Evolutionary conservation across 2,888 invertebrate genomes (phyloP), one percentile per base, ranked within the genome.

Genomic region (Erebia aethiops): DNA sequence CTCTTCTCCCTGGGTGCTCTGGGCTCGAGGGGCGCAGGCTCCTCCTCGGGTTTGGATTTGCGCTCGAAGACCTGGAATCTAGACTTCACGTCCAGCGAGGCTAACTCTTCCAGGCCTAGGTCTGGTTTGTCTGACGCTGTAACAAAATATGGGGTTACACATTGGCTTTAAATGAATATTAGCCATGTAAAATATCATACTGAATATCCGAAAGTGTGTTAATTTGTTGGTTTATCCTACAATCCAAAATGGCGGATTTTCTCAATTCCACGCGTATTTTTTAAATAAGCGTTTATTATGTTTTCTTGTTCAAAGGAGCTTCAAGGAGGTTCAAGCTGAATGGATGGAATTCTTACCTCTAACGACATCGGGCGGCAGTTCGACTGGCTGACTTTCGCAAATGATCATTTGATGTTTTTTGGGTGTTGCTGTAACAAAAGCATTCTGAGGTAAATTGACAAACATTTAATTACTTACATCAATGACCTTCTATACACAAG

Each of bases 321-420:
- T n/a, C n/a, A n/a, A n/a, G n/a, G n/a, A n/a, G n/a, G n/a, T n/a
- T n/a, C n/a, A n/a, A n/a, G n/a, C n/a, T n/a, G n/a, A n/a, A n/a
- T n/a, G n/a, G n/a, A n/a, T n/a, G n/a, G n/a, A n/a, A n/a, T n/a
- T n/a, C n/a, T n/a, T 94, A 98, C 98, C 97, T 96, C 98, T 95
- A 79, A 97, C 96, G 83, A 99, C 98, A 92, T 97, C 98, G 81
- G 98, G 97, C 75, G 98, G 98, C 83, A 98, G 93, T 89, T 98
- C 98, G 77, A 96, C 92, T 2, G 98, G 98, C 87, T 97, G 96
- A 90, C 97, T 98, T 94, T 98, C 98, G 80, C 98, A 95, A 82
- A 98, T 98, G 79, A 98, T 98, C 94, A 98, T 94, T 91, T 98
- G 97, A 77, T 97, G 97, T 87, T 96, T 97, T 86, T 95, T 95